A percentile compares a stretch with the other conserved stretches of the same genome.
These are phyloP conservation scores for Peromyscus californicus DNA, from an alignment of 2,113 vertebrate genomes.

Conservation along the genomic window DNA sequence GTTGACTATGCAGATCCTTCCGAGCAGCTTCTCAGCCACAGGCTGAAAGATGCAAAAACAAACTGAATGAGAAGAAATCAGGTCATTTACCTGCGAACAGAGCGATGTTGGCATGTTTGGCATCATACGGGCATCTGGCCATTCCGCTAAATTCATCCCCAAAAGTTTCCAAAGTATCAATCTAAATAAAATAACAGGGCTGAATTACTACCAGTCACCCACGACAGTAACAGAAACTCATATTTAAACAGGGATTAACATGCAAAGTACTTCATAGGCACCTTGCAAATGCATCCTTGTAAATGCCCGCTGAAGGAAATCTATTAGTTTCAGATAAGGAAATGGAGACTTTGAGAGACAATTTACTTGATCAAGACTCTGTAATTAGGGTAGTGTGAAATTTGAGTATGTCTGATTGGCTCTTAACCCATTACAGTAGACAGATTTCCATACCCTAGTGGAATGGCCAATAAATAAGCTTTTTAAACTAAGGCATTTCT, in stretches of 20 bases:
- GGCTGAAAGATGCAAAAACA: background rate
- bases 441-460: background rate
- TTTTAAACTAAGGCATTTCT: background rate
- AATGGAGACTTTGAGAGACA: background rate
- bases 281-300: background rate
- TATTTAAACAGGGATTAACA: background rate
- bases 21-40: background rate
- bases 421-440: background rate
- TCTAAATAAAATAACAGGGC: conserved; percentile 87
- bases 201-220: conserved; percentile 71
- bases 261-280: background rate
- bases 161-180: conserved; percentile 94
- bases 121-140: conserved; percentile 98
- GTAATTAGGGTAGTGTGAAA: background rate
- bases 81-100: conserved; percentile 95
- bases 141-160: conserved; percentile 99
- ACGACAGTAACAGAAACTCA: background rate
- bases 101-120: conserved; percentile 98
- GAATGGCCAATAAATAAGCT: conserved; percentile 25
- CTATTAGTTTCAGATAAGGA: conserved; percentile 18
- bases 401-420: background rate
- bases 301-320: background rate
- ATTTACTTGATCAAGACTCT: background rate
- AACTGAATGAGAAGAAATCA: conserved; percentile 28
- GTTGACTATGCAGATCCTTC: background rate